Evolutionary conservation across 2,888 invertebrate species (phyloP).

Genomic region (Troglohyphantes excavatus): DNA sequence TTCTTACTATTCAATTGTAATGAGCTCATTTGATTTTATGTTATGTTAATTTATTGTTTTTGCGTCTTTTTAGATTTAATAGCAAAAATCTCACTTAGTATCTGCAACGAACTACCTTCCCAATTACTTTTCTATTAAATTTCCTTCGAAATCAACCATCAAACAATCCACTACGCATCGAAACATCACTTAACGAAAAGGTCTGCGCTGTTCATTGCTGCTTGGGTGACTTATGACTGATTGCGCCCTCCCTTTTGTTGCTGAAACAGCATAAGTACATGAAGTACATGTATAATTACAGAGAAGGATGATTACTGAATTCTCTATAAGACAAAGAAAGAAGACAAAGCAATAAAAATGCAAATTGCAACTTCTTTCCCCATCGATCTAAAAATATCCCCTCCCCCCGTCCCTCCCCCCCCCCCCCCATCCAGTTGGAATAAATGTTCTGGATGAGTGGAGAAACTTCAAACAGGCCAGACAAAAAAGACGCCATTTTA

Average conservation of each 20-base stretch:
- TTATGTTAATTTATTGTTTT: too few relatives aligned
- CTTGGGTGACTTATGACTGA: too few relatives aligned
- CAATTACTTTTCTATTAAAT: too few relatives aligned
- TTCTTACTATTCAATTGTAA: too few relatives aligned
- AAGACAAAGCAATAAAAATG: slow-evolving; percentile 59
- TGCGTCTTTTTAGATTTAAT: too few relatives aligned
- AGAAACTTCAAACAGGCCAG: slow-evolving; percentile 7
- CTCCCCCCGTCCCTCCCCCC: too few relatives aligned
- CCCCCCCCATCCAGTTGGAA: slow-evolving; percentile 37
- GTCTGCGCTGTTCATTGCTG: background rate
- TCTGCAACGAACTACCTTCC: too few relatives aligned
- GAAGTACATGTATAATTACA: slow-evolving; percentile 21
- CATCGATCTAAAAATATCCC: background rate
- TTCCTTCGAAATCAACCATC: too few relatives aligned
- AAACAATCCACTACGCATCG: too few relatives aligned
- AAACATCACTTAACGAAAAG: too few relatives aligned
- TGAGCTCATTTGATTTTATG: too few relatives aligned
- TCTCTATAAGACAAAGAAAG: slow-evolving; percentile 22
- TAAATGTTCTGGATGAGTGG: slow-evolving; percentile 45
- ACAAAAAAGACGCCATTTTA: slow-evolving; percentile 7
- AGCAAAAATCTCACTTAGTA: too few relatives aligned
- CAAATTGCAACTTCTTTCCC: slow-evolving; percentile 33
- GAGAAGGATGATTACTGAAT: slow-evolving; percentile 8
- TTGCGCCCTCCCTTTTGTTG: background rate
- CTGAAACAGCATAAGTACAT: slow-evolving; percentile 13